Base-by-base conservation (phyloP, 2,113 vertebrate genomes). In the Nannobrachium achirus region DNA sequence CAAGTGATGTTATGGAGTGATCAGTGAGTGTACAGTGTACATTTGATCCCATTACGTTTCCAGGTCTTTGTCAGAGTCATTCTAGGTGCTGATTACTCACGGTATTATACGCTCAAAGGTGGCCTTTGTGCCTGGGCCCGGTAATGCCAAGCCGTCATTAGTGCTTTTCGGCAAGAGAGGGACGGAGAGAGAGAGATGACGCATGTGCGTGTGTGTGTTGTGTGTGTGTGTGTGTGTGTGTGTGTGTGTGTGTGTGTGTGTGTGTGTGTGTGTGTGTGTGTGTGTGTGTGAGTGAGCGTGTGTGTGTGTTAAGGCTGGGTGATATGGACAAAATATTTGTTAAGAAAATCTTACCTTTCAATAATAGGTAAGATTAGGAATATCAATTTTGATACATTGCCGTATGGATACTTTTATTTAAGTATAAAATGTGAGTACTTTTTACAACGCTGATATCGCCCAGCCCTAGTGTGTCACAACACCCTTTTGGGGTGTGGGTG, bases 41-140 rank as follows among this genome's bases (percentile, higher is more conserved):
- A 68, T 73, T 76, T 71, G 79, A 85, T 79, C 62, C 65, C 25
- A 69, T 44, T 58, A 64, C 68, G 73, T 67, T 51, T 53, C 44
- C 56, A 55, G 56, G 33, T 33, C 58, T 77, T 64, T 69, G 40
- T 71, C 44, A n/a, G 63, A 53, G 53, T 38, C 39, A 46, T 56
- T 71, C 49, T 10, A 15, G 58, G 63, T 56, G 76, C n/a, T 71
- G 60, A 71, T 80, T 78, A 63, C 15, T 18, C 46, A 20, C 56
- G 73, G 62, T 67, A 76, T 60, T 66, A 46, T 9, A 50, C 49
- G 55, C 45, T 80, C 66, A 81, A 68, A 79, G 64, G 56, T 57
- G 44, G 68, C 55, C 59, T 76, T 80, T 73, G 64, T 82, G 72
- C 42, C 64, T 57, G n/a, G n/a, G 20, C 61, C 11, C 19, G 33